Evolutionary conservation across 2,888 invertebrate species (phyloP), one percentile per base, ranked within the genome.

Genomic region (Xestia c-nigrum): DNA sequence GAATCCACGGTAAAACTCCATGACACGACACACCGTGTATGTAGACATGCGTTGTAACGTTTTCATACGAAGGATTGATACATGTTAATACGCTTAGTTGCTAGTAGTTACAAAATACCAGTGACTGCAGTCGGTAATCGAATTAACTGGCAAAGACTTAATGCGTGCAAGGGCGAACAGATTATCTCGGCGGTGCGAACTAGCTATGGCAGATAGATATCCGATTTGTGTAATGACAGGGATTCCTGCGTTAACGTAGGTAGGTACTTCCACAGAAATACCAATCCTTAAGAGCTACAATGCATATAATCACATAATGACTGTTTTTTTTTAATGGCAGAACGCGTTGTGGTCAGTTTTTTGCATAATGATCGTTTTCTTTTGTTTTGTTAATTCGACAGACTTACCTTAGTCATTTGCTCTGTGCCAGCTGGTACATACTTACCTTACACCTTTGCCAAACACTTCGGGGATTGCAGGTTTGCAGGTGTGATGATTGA

Each of bases 21-120:
- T 57, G 5, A 24, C 57, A 57, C 57, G 12, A 57, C 12, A 24
- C 24, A 40, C 21, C 40, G 3, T 6, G 14, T 31, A 59, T 10
- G 19, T 43, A 40, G 46, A 52, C 38, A 79, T 4, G 16, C 21
- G 19, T 43, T 16, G 57, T 31, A 38, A 59, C 10, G 46, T 47
- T 73, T 80, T 21, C 50, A 73, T 47, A 21, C 12, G 50, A 52
- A 64, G 74, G 55, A 63, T 71, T 82, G 68, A 79, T 74, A 59
- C 59, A 50, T 38, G 81, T 69, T 83, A 82, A 84, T 83, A 74
- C 52, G 67, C 64, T 84, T 84, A 74, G 77, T 70, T 24, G 3
- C 38, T 19, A 83, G 71, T 83, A 70, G 61, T 21, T 73, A 84
- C 40, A 63, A 74, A 84, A 67, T 74, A 47, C 73, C 31, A 65